Percentiles rank a stretch among this genome's conserved stretches.
These are phyloP conservation scores for Hippolais icterina DNA, from an alignment of 2,113 vertebrate species.

Conservation along the genomic window DNA sequence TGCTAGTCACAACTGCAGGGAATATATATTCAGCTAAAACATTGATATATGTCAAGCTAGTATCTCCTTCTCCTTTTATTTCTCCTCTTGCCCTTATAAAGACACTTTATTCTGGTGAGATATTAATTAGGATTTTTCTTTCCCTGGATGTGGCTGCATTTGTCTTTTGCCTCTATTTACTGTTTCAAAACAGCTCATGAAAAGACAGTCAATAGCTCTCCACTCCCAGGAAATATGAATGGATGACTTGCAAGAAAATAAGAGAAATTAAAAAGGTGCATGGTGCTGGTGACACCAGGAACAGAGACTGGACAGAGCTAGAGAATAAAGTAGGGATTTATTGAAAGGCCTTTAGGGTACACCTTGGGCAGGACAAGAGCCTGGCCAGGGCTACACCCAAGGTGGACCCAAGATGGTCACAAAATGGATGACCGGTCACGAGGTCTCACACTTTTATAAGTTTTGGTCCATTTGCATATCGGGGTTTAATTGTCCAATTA, in stretches of 20 bases:
- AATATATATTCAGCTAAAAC: neutral
- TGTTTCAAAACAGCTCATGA: neutral
- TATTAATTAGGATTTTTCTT: conserved; percentile 59
- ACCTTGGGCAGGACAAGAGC: neutral
- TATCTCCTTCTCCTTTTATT: neutral
- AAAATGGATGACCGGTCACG: neutral
- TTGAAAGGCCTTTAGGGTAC: neutral
- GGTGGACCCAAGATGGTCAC: neutral
- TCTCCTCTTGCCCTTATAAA: neutral
- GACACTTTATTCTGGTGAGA: conserved; percentile 32
- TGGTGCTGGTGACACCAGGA: neutral
- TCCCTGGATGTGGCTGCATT: neutral
- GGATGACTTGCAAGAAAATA: neutral
- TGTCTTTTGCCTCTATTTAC: conserved; percentile 44
- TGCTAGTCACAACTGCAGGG: neutral
- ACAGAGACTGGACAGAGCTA: neutral
- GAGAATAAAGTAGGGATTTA: neutral
- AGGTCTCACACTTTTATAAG: neutral
- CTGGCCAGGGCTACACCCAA: neutral
- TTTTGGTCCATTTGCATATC: neutral
- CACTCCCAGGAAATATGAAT: neutral
- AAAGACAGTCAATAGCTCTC: conserved; percentile 9
- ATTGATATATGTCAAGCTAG: neutral
- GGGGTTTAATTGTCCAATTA: neutral
- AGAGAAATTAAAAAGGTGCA: neutral